phyloP scores from a whole-genome alignment of 1,140 invertebrate genomes.

The Muscidifurax raptorellus region DNA sequence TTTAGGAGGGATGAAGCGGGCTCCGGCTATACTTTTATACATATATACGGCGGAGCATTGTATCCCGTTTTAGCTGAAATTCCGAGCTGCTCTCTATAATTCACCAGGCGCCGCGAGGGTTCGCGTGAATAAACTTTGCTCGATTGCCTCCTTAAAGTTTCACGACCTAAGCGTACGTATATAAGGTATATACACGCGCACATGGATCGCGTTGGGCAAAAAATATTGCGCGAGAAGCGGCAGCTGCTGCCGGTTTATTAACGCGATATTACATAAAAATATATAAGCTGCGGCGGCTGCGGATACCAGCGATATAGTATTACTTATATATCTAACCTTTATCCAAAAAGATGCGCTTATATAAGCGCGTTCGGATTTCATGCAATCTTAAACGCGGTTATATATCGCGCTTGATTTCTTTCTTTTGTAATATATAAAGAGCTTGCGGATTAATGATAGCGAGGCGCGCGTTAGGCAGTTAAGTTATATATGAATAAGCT shows the following conservation, averaged over 20 bases:
- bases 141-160: constrained; percentile 48
- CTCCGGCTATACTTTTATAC: too few species aligned
- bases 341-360: neutral
- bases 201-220: neutral
- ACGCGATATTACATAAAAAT: neutral
- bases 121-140: constrained; percentile 39
- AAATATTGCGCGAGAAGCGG: neutral
- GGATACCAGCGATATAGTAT: neutral
- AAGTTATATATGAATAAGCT: too few species aligned
- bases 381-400: too few species aligned
- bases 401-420: too few species aligned
- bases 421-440: too few species aligned
- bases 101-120: constrained; percentile 8
- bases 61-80: constrained; percentile 12
- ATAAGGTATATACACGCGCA: neutral
- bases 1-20: neutral
- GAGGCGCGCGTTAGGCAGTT: too few species aligned
- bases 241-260: neutral
- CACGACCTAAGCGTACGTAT: neutral
- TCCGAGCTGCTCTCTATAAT: constrained; percentile 29
- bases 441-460: too few species aligned
- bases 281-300: neutral
- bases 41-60: neutral
- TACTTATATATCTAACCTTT: neutral
- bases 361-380: too few species aligned